phyloP scores from a whole-genome alignment of 2,888 invertebrate species.

The Buathra laborator region DNA sequence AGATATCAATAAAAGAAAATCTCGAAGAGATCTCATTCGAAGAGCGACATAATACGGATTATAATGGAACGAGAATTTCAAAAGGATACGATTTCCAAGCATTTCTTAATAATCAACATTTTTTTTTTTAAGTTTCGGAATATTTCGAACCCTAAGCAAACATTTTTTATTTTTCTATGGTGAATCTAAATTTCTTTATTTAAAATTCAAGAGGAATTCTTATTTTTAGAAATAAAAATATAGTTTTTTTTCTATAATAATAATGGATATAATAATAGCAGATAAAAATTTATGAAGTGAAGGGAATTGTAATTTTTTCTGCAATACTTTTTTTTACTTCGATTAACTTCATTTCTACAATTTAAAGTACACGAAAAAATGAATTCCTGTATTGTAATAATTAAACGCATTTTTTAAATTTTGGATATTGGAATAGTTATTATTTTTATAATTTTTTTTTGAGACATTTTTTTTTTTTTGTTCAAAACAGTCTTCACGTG shows the following conservation, averaged over 20 bases:
- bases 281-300: too few species aligned
- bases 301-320: too few species aligned
- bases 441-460: not conserved
- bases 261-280: too few species aligned
- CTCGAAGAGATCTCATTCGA: slow-evolving; percentile 55
- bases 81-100: not conserved
- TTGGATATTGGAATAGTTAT: not conserved
- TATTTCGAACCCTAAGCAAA: too few species aligned
- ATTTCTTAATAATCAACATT: not conserved
- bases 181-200: too few species aligned
- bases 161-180: too few species aligned
- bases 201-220: too few species aligned
- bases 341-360: not conserved
- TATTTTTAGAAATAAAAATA: too few species aligned
- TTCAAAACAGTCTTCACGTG: not conserved
- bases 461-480: not conserved
- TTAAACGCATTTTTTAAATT: not conserved
- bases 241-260: too few species aligned
- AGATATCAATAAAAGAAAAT: slow-evolving; percentile 62
- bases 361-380: too few species aligned
- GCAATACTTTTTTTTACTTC: too few species aligned
- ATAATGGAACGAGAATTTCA: not conserved
- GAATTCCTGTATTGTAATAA: not conserved
- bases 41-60: slow-evolving; percentile 49
- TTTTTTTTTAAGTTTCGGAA: too few species aligned